Base-by-base conservation (phyloP, 2,888 invertebrate species). In the Unio pictorum region DNA sequence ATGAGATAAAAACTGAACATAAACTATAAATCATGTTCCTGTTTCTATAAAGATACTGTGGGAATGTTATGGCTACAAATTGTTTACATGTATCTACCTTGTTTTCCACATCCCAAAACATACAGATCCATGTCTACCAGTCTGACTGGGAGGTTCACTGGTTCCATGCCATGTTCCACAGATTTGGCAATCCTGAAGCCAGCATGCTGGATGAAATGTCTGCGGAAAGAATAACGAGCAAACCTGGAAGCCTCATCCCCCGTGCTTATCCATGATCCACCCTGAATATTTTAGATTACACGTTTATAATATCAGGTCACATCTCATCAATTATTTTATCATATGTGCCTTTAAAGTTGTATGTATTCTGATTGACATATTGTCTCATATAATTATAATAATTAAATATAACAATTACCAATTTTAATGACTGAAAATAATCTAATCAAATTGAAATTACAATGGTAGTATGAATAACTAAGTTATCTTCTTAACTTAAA, bases 191-290 rank as follows among this genome's bases (percentile, higher is more conserved):
- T 20, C 18, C 89, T 81, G 79, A 89, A 89, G 6, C 89, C 89
- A 62, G 80, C 79, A 69, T 88, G 88, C 69, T 89, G 89, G 64
- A 88, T 82, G 75, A 89, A 89, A 75, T 89, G 89, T 55, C 87
- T 78, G 34, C 89, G 79, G 82, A 89, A 89, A 18, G 85, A 85
- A 75, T 75, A 87, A n/a, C 89, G 75, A 20, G 87, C 86, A 78
- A 88, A 89, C n/a, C 85, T 75, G 5, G 89, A 89, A 15, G 86
- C 88, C 67, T 86, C 86, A 76, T 85, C 84, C 1, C 89, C 89
- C 55, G 87, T 89, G 0, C 89, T 86, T 15, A 87, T 81, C 88
- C 89, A 89, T 6, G 88, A 89, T 15, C 89, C 89, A 20, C 88
- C 88, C 88, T 89, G 60, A 20, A 73, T 64, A 69, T 60, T 34